phyloP scores from a whole-genome alignment of 2,797 vertebrate species.

The Pseudochirops cupreus region DNA sequence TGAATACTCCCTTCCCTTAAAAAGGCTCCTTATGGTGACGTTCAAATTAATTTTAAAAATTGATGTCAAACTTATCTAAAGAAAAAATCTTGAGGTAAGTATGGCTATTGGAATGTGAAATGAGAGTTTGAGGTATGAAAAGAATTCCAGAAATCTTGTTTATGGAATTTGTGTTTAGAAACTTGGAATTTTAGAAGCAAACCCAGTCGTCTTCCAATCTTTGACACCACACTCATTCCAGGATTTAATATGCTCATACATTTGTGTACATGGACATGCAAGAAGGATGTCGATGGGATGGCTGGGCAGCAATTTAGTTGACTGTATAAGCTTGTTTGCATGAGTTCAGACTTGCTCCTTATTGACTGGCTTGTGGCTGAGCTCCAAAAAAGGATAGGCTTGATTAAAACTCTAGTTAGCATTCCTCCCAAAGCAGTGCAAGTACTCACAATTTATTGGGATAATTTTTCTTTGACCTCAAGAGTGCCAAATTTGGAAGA shows the following conservation, averaged over 20 bases:
- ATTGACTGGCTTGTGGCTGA: conserved; percentile 33
- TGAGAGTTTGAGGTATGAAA: conserved; percentile 51
- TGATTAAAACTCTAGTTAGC: conserved; percentile 62
- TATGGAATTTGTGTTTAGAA: conserved; percentile 42
- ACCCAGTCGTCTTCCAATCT: not conserved
- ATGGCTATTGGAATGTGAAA: conserved; percentile 57
- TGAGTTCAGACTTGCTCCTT: conserved; percentile 41
- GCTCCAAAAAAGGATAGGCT: conserved; percentile 35
- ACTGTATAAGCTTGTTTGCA: accelerated
- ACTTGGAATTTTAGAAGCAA: not conserved
- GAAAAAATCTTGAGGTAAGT: conserved; percentile 46
- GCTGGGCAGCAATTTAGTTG: conserved; percentile 4
- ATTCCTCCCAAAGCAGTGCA: conserved; percentile 41
- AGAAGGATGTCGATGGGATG: not conserved
- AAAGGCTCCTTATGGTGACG: conserved; percentile 5
- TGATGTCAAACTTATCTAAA: conserved; percentile 59
- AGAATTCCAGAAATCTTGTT: conserved; percentile 52
- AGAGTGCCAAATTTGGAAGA: conserved; percentile 50
- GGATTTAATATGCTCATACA: conserved; percentile 1
- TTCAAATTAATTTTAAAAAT: conserved; percentile 65
- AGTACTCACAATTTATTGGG: not conserved
- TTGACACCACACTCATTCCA: not conserved
- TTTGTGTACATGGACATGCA: conserved; percentile 36
- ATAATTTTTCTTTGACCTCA: not conserved
- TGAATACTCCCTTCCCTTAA: conserved; percentile 10